Base-by-base conservation (phyloP, 2,888 invertebrate species). In the Lamellibrachia columna region DNA sequence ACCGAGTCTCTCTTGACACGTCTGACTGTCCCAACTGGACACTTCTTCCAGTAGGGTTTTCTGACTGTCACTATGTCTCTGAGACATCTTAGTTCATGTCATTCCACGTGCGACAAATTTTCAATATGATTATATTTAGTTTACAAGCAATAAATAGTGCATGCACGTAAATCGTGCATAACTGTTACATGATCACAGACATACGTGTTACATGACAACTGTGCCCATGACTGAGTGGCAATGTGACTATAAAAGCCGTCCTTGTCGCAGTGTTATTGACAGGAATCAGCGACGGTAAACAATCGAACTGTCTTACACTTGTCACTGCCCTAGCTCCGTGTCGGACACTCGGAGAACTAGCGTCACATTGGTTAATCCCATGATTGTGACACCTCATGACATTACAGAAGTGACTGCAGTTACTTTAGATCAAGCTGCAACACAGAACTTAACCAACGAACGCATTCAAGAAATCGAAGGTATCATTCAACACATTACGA, bases 1-100 rank as follows among this genome's bases (percentile, higher is more conserved):
- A 75, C n/a, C 75, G n/a, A 75, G 75, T 75, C 75, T 75, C 75
- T 75, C 22, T 75, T 75, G 75, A 75, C 75, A 75, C n/a, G 75
- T 75, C 75, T 75, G 75, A 6, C 75, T 15, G 75, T 22, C 75
- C 75, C 75, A 75, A 22, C 75, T 75, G 75, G 15, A 75, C 6
- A 75, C 75, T 75, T 75, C 75, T 22, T 75, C 75, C 75, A 75
- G 75, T n/a, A 75, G 22, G n/a, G 75, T 75, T 22, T 11, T 75
- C 75, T 75, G 75, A 75, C 75, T n/a, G n/a, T n/a, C n/a, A n/a
- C n/a, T 75, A 6, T 22, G 75, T 22, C 75, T 75, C 75, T 15
- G 75, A 75, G 75, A 75, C 75, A 75, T 75, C 22, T 75, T 40
- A 40, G 40, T 40, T 40, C 40, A 40, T 40, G 40, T 40, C 40